Base-by-base conservation (phyloP, 2,888 invertebrate species). In the Teleogryllus oceanicus region DNA sequence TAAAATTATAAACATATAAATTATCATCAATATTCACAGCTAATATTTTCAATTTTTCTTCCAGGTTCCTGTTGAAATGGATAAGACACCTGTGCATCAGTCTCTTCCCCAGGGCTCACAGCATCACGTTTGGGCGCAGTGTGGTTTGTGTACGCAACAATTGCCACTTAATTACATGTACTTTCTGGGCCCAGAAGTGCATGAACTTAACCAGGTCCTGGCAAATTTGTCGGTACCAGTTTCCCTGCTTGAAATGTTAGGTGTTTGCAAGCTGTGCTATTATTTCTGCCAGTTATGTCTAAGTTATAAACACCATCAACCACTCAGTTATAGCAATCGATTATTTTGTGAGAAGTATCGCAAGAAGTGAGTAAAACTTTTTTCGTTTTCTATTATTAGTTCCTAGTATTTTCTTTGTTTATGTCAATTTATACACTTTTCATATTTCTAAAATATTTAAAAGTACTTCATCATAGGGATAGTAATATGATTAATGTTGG, bases 231-330 rank as follows among this genome's bases (percentile, higher is more conserved):
- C 91, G 2, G 89, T 96, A 79, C 94, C 94, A 0, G 92, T 94
- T 18, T 88, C 89, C 84, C 88, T 95, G 84, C 86, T 88, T 2
- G 90, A 92, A 84, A 92, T 92, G 81, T 92, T 93, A 0, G 93
- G 94, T 78, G 91, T 95, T 75, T 96, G 96, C 87, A 95, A 95
- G 87, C 87, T 93, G 37, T 96, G 95, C 84, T 92, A 94, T 80
- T 93, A 94, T 86, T 95, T 93, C 87, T 92, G 93, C 83, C 91
- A 93, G 82, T 86, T 94, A 78, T 88, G 94, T 81, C 89, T 92
- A 84, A 92, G 94, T 81, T 92, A 86, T 83, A 85, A 85, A 79
- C 86, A 87, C 78, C 84, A 86, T n/a, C 79, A 83, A 10, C 83
- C 83, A 79, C 83, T 85, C 85, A 79, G 85, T 83, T 83, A 87